phyloP scores from a whole-genome alignment of 2,888 invertebrate genomes.

The Sminthurinus aureus region DNA sequence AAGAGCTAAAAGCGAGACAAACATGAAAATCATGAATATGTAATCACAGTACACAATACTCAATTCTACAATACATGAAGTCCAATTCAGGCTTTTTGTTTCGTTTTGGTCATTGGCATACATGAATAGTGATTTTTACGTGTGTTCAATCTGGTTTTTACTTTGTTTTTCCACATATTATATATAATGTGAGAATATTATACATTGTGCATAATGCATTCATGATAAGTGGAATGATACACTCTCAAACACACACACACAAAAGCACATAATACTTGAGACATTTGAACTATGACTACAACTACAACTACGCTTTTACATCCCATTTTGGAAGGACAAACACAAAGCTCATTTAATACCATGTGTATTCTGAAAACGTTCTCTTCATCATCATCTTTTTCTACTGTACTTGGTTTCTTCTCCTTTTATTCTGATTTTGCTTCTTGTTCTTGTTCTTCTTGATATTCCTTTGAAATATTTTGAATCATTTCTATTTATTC shows the following conservation, averaged over 20 bases:
- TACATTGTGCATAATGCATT: too few species aligned
- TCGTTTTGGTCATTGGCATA: slow-evolving; percentile 39
- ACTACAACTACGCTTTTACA: not conserved
- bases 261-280: not conserved
- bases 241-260: not conserved
- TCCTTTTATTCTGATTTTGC: too few species aligned
- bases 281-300: too few species aligned
- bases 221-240: too few species aligned
- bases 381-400: not conserved
- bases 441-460: too few species aligned
- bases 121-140: slow-evolving; percentile 27
- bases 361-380: not conserved
- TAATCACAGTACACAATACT: too few species aligned
- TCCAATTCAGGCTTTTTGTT: slow-evolving; percentile 16
- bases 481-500: slow-evolving; percentile 10
- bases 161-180: not conserved
- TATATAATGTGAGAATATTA: too few species aligned
- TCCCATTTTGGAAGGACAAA: not conserved
- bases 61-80: slow-evolving; percentile 23
- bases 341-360: not conserved
- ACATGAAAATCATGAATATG: slow-evolving; percentile 33
- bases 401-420: too few species aligned
- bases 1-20: not conserved
- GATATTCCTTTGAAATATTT: not conserved
- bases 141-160: slow-evolving; percentile 38